phyloP scores from a whole-genome alignment of 2,888 invertebrate species.

The Metellina segmentata region DNA sequence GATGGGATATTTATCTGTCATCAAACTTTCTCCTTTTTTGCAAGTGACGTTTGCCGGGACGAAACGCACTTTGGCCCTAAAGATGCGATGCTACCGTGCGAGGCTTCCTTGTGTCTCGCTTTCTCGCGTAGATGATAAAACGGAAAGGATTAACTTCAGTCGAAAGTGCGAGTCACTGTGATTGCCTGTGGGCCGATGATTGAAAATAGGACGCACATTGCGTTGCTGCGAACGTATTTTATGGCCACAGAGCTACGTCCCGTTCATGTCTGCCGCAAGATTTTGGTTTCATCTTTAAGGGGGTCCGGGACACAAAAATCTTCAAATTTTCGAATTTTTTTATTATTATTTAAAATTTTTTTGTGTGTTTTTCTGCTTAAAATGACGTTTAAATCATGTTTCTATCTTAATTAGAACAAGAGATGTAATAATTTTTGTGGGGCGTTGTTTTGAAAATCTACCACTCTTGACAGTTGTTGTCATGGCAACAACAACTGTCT shows the following conservation, averaged over 20 bases:
- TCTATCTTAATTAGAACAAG: too few species aligned
- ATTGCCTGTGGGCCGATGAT: background rate
- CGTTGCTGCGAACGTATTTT: background rate
- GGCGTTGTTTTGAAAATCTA: too few species aligned
- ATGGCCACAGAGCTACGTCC: background rate
- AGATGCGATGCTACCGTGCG: background rate
- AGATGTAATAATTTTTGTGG: too few species aligned
- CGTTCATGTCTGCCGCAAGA: too few species aligned
- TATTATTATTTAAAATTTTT: too few species aligned
- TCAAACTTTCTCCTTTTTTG: background rate
- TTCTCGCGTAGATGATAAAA: slow-evolving; percentile 30
- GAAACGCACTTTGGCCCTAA: slow-evolving; percentile 11
- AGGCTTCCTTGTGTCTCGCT: slow-evolving; percentile 15
- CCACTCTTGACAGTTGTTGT: too few species aligned
- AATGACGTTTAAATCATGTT: too few species aligned
- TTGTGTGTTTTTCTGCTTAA: too few species aligned
- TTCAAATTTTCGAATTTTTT: too few species aligned
- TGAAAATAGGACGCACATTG: background rate
- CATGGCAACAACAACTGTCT: too few species aligned
- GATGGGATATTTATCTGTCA: background rate
- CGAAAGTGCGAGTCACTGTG: slow-evolving; percentile 35
- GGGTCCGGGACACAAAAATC: too few species aligned
- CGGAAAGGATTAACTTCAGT: slow-evolving; percentile 31
- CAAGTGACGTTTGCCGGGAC: background rate
- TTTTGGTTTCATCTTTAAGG: too few species aligned